phyloP scores from a whole-genome alignment of 2,888 invertebrate species.

The Fissipunctia ypsillon region DNA sequence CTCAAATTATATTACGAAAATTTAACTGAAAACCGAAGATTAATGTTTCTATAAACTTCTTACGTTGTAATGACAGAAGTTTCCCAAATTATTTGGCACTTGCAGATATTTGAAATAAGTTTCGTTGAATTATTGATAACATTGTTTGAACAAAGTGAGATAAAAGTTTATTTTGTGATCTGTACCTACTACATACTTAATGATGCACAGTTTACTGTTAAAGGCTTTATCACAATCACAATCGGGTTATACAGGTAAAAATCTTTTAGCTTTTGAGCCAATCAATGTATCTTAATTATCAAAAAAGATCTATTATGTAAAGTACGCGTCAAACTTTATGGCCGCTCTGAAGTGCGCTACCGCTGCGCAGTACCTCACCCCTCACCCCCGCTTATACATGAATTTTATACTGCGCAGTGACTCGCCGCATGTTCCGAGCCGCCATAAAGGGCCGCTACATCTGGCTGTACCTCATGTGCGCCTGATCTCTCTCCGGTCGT shows the following conservation, averaged over 20 bases:
- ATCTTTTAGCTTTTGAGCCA: background rate
- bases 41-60: constrained; percentile 38
- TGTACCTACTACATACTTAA: constrained; percentile 8
- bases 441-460: too few relatives aligned
- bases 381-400: too few relatives aligned
- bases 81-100: constrained; percentile 32
- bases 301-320: background rate
- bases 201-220: background rate
- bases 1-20: constrained; percentile 23
- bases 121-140: constrained; percentile 24
- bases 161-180: constrained; percentile 18
- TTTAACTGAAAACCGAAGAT: constrained; percentile 39
- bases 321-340: too few relatives aligned
- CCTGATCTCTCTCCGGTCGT: background rate
- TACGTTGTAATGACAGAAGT: constrained; percentile 36
- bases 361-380: too few relatives aligned
- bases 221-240: background rate
- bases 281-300: background rate
- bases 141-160: background rate
- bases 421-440: too few relatives aligned
- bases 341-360: too few relatives aligned
- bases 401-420: too few relatives aligned
- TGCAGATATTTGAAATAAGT: constrained; percentile 26
- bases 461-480: background rate
- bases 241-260: background rate